These are phyloP conservation scores for Platyrinchus mystaceus DNA, from an alignment of 2,797 vertebrate species.

Conservation along the genomic window DNA sequence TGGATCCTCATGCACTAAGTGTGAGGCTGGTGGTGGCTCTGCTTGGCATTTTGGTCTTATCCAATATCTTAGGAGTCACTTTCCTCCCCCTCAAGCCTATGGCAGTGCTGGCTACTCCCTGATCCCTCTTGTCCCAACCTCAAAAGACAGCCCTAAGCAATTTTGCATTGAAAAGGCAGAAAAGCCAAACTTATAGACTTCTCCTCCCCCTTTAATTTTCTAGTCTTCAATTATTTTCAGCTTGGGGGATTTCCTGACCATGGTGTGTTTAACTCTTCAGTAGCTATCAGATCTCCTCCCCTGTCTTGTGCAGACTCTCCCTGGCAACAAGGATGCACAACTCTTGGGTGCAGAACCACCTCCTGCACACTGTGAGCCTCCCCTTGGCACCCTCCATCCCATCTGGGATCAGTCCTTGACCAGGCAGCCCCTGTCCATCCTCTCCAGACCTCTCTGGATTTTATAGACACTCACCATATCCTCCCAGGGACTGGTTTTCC, in stretches of 20 bases:
- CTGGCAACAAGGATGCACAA: not conserved
- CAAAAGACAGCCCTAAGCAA: not conserved
- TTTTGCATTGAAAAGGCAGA: not conserved
- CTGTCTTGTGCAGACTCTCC: not conserved
- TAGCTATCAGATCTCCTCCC: not conserved
- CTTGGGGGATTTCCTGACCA: not conserved
- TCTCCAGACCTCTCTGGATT: not conserved
- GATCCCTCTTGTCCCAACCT: fast-evolving
- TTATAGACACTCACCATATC: not conserved
- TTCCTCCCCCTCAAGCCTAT: not conserved
- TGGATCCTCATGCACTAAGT: not conserved
- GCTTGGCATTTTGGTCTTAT: not conserved
- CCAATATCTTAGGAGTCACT: fast-evolving
- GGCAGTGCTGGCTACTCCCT: not conserved
- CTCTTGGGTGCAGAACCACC: not conserved
- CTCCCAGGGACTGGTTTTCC: not conserved
- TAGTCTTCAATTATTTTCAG: not conserved
- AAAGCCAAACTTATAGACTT: not conserved
- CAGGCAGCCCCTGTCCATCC: not conserved
- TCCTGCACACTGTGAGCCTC: not conserved
- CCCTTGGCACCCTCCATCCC: not conserved
- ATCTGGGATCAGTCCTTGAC: not conserved
- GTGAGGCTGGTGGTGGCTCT: not conserved
- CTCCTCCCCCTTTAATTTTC: not conserved
- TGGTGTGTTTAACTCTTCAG: not conserved